A percentile compares a stretch with the other conserved stretches of the same genome.
Conservation (phyloP, 2,888 invertebrate species). For the Deilephila elpenor region DNA sequence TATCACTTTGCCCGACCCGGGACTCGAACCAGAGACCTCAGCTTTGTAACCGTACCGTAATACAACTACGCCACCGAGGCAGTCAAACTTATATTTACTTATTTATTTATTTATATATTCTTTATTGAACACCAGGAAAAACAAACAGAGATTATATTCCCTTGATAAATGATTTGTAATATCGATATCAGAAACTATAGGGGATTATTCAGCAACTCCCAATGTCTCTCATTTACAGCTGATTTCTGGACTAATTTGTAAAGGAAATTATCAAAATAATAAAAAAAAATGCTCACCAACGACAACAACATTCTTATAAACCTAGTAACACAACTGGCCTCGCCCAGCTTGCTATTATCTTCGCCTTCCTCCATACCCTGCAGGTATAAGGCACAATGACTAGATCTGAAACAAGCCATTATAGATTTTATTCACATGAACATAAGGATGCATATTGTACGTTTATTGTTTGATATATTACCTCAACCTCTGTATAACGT, state of each 20-base stretch:
- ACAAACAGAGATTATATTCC: too few relatives aligned
- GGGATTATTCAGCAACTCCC: too few relatives aligned
- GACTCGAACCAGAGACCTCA: too few relatives aligned
- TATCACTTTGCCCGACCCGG: too few relatives aligned
- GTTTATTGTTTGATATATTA: conserved; percentile 54
- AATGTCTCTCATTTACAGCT: too few relatives aligned
- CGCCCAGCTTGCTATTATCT: conserved; percentile 87
- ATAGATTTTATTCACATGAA: conserved; percentile 34
- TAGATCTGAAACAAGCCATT: conserved; percentile 73
- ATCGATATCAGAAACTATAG: background rate
- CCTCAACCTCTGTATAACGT: conserved; percentile 96
- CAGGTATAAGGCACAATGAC: conserved; percentile 87
- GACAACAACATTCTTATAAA: conserved; percentile 95
- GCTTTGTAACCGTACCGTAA: too few relatives aligned
- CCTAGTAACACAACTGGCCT: conserved; percentile 95
- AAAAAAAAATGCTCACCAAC: conserved; percentile 83
- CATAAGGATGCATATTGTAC: conserved; percentile 27
- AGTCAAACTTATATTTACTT: too few relatives aligned
- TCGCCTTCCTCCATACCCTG: conserved; percentile 81
- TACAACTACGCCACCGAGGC: too few relatives aligned
- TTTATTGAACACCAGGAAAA: too few relatives aligned
- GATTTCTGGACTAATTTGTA: too few relatives aligned
- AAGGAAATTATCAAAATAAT: background rate
- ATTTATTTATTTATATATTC: too few relatives aligned
- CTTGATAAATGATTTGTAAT: too few relatives aligned